Percentiles rank a stretch among this genome's conserved stretches.
Conservation (phyloP, 2,113 vertebrate genomes). For the Phasianus colchicus region DNA sequence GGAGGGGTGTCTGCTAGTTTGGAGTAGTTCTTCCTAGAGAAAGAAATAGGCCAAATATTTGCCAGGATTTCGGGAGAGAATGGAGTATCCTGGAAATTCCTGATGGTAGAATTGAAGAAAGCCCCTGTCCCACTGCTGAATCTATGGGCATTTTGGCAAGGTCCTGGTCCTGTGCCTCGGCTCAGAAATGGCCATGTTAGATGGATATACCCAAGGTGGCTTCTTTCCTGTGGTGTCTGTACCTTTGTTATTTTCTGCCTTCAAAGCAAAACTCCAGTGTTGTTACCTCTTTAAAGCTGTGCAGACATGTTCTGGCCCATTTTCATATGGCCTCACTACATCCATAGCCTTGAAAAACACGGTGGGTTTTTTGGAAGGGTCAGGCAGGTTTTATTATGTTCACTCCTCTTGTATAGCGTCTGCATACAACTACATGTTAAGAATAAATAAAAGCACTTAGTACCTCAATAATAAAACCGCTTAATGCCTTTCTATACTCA, state of each 20-base stretch:
- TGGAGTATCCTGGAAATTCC: neutral
- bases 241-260: neutral
- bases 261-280: conserved; percentile 6
- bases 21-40: neutral
- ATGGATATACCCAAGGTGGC: neutral
- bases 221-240: accelerated
- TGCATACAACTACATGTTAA: neutral
- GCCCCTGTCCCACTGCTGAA: neutral
- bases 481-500: conserved; percentile 6
- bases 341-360: neutral
- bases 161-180: neutral
- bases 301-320: neutral
- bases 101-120: neutral
- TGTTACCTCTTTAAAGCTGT: neutral
- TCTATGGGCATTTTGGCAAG: neutral
- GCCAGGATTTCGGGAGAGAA: neutral
- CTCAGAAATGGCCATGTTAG: neutral
- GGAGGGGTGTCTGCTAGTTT: neutral
- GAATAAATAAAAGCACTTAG: neutral
- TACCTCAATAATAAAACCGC: neutral
- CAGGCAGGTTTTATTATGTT: neutral
- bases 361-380: neutral
- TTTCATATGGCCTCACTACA: neutral
- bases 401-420: neutral
- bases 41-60: neutral